Evolutionary conservation across 2,797 vertebrate species (phyloP).

Genomic region (Bryconaethiops microstoma): DNA sequence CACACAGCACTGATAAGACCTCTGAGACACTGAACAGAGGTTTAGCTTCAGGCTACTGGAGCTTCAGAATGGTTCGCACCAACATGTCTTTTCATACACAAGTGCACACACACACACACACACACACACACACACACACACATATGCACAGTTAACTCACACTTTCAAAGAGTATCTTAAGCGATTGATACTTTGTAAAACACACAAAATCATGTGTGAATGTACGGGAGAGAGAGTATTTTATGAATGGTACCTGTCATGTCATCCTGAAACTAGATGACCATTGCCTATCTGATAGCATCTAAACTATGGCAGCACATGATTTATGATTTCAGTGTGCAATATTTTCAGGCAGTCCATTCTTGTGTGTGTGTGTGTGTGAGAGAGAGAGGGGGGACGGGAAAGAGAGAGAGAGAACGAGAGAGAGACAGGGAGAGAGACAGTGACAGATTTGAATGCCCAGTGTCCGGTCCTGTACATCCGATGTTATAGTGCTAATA

Average conservation of each 20-base stretch:
- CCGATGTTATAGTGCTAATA: slow-evolving; percentile 47
- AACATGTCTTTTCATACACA: slow-evolving; percentile 34
- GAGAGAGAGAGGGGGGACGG: neutral
- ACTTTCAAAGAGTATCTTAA: neutral
- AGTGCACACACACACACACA: neutral
- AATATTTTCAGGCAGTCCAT: slow-evolving; percentile 27
- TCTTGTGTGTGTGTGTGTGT: slow-evolving; percentile 20
- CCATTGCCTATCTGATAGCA: slow-evolving; percentile 51
- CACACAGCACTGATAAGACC: slow-evolving; percentile 32
- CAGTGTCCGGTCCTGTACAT: slow-evolving; percentile 46
- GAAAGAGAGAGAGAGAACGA: neutral
- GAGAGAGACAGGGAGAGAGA: slow-evolving; percentile 5
- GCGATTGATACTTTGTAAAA: neutral
- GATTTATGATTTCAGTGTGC: slow-evolving; percentile 45
- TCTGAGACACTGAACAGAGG: slow-evolving; percentile 56
- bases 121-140: slow-evolving; percentile 3
- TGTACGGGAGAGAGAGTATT: neutral
- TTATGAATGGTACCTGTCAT: slow-evolving; percentile 44
- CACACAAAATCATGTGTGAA: slow-evolving; percentile 1
- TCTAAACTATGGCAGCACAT: slow-evolving; percentile 40
- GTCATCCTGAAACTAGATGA: slow-evolving; percentile 29
- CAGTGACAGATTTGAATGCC: slow-evolving; percentile 25
- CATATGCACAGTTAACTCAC: neutral
- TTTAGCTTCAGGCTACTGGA: slow-evolving; percentile 30
- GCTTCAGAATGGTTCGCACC: slow-evolving; percentile 10